Conservation (phyloP, 1,140 invertebrate genomes). For the Zaprionus ornatus region DNA sequence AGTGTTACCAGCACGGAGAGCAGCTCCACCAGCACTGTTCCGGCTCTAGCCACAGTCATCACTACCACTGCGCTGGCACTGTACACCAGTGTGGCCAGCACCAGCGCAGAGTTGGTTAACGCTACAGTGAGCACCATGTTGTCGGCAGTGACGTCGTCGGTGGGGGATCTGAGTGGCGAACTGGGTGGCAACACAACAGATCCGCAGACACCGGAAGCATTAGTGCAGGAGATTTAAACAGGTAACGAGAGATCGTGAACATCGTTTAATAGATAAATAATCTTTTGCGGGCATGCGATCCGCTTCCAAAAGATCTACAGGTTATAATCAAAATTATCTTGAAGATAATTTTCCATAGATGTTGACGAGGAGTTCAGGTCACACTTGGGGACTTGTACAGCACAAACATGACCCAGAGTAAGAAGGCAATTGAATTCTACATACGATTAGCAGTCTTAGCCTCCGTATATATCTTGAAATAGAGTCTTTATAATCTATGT, state of each 20-base stretch:
- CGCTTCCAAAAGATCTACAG: not conserved
- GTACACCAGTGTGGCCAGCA: conserved; percentile 59
- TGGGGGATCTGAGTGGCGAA: conserved; percentile 73
- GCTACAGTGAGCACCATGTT: conserved; percentile 65
- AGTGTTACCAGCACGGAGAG: conserved; percentile 43
- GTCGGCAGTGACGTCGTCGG: conserved; percentile 63
- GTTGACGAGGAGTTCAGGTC: not conserved
- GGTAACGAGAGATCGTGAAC: conserved; percentile 3
- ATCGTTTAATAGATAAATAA: not conserved
- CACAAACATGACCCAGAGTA: conserved; percentile 8
- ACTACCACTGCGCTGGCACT: conserved; percentile 70
- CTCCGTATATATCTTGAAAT: not conserved
- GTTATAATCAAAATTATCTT: conserved; percentile 13
- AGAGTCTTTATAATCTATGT: not conserved
- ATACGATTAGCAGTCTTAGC: conserved; percentile 7
- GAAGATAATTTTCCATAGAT: conserved; percentile 21
- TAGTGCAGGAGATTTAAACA: conserved; percentile 73
- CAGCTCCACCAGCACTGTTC: conserved; percentile 42
- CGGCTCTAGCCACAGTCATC: conserved; percentile 66
- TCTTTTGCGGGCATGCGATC: not conserved
- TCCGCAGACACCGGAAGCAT: conserved; percentile 74
- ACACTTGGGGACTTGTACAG: conserved; percentile 5
- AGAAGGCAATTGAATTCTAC: not conserved
- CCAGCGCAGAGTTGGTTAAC: conserved; percentile 66
- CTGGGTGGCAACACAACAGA: conserved; percentile 69